Evolutionary conservation across 1,140 invertebrate genomes (phyloP).

Genomic region (Pseudoatta argentina): DNA sequence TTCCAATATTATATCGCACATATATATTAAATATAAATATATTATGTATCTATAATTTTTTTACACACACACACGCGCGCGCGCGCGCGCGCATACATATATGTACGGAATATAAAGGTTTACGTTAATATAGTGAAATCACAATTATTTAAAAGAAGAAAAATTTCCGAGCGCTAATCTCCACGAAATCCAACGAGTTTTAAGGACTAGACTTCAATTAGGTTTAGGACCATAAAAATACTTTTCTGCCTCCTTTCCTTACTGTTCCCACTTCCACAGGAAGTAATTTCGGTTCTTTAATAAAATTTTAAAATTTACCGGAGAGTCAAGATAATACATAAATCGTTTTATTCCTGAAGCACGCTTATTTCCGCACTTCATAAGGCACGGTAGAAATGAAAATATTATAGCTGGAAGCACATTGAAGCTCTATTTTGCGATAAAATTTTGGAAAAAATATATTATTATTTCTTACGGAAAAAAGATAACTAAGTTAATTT

Average conservation of each 20-base stretch:
- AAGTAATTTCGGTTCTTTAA: conserved; percentile 79
- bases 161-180: conserved; percentile 66
- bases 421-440: not conserved
- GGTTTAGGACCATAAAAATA: conserved; percentile 77
- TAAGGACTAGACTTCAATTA: conserved; percentile 77
- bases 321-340: conserved; percentile 63
- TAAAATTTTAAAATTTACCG: conserved; percentile 78
- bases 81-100: not conserved
- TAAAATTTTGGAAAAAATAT: conserved; percentile 12
- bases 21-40: too few species aligned
- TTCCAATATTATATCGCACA: not conserved
- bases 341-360: conserved; percentile 61
- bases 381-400: conserved; percentile 25
- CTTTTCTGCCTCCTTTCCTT: conserved; percentile 50
- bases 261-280: conserved; percentile 62
- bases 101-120: not conserved
- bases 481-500: not conserved
- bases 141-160: conserved; percentile 66
- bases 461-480: not conserved
- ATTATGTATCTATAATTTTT: not conserved
- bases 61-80: not conserved
- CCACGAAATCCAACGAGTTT: conserved; percentile 61
- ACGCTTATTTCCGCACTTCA: conserved; percentile 60
- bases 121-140: not conserved
- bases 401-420: conserved; percentile 36